Conservation (phyloP, 2,888 invertebrate genomes). For the Lymantria dispar region DNA sequence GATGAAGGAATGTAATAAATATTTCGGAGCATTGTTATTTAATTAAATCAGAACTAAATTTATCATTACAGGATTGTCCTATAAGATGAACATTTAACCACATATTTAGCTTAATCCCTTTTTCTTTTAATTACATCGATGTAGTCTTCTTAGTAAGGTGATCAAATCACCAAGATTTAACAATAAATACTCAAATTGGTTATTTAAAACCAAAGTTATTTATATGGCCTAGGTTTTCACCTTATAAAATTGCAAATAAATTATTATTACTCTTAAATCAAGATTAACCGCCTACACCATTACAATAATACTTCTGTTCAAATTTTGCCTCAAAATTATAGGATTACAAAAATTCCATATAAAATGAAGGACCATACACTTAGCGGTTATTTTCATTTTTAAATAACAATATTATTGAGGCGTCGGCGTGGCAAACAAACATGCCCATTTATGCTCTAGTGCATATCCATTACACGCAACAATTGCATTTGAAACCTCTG, state of each 20-base stretch:
- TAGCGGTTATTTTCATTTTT: conserved; percentile 28
- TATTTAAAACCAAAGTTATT: too few species aligned
- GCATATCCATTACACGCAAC: conserved; percentile 76
- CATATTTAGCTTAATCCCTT: too few species aligned
- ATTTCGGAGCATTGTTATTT: too few species aligned
- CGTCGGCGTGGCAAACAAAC: conserved; percentile 62
- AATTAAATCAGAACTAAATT: too few species aligned
- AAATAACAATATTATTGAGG: conserved; percentile 42
- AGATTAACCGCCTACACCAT: conserved; percentile 2
- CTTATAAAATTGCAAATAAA: background rate
- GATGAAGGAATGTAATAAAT: too few species aligned
- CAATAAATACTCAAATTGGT: too few species aligned
- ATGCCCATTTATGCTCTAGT: conserved; percentile 70
- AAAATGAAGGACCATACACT: background rate
- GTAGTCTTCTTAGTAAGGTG: too few species aligned
- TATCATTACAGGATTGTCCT: too few species aligned
- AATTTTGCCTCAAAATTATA: background rate
- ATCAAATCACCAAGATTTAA: too few species aligned
- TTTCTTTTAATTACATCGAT: too few species aligned
- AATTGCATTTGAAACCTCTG: conserved; percentile 59
- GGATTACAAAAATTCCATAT: conserved; percentile 24
- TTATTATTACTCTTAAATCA: background rate
- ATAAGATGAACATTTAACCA: too few species aligned
- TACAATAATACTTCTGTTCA: conserved; percentile 2
- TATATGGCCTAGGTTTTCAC: too few species aligned